These are phyloP conservation scores for Microplitis deprimator DNA, from an alignment of 2,888 invertebrate genomes.

Conservation along the genomic window DNA sequence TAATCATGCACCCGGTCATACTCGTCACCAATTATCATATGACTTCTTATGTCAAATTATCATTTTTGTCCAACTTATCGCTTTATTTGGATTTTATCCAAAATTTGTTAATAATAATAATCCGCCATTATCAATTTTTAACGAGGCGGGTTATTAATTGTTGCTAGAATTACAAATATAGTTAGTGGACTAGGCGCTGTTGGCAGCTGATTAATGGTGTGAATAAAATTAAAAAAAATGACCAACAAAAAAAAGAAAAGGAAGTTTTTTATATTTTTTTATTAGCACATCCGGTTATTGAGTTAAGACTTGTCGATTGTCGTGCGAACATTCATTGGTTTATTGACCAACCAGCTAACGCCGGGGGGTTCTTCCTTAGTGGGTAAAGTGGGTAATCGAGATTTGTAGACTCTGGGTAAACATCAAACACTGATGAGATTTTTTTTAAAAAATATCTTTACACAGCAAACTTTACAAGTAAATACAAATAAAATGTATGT, in stretches of 20 bases:
- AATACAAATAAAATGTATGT: conserved; percentile 45
- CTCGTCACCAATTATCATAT: conserved; percentile 34
- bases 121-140: background rate
- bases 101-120: conserved; percentile 10
- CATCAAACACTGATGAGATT: conserved; percentile 48
- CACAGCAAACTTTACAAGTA: conserved; percentile 62
- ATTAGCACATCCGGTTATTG: conserved; percentile 33
- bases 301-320: conserved; percentile 24
- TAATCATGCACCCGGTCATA: conserved; percentile 30
- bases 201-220: background rate
- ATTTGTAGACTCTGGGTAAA: conserved; percentile 64
- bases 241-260: background rate
- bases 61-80: conserved; percentile 12
- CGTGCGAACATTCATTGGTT: conserved; percentile 47
- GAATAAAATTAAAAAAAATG: background rate
- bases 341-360: conserved; percentile 39
- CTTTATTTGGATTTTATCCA: conserved; percentile 11
- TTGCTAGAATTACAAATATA: no score
- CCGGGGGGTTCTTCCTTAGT: conserved; percentile 42
- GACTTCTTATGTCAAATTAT: conserved; percentile 30
- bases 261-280: conserved; percentile 35
- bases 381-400: conserved; percentile 61
- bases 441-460: conserved; percentile 56
- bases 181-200: no score
- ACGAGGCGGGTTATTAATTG: background rate